Percentiles rank a stretch among this genome's conserved stretches.
Conservation (phyloP, 2,113 vertebrate genomes). For the Rousettus leschenaultii region DNA sequence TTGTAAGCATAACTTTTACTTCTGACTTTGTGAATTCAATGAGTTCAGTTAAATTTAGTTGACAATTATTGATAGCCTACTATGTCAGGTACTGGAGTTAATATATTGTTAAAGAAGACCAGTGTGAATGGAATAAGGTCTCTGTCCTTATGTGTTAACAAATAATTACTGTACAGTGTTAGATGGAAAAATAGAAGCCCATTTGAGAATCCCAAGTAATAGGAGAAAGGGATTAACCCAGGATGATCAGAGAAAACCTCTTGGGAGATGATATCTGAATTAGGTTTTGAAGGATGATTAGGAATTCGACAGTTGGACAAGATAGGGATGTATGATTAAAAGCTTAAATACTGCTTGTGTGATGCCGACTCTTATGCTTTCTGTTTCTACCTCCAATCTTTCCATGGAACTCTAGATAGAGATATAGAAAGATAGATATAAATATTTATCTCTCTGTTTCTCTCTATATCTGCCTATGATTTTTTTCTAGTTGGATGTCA, state of each 20-base stretch:
- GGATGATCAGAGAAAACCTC: neutral
- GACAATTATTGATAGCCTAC: neutral
- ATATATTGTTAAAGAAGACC: neutral
- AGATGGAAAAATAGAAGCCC: neutral
- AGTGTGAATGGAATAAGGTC: neutral
- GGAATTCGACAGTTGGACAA: neutral
- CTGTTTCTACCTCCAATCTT: neutral
- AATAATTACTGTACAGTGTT: neutral
- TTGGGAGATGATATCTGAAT: neutral
- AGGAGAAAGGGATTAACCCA: neutral
- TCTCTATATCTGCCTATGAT: neutral
- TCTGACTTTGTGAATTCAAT: constrained; percentile 32
- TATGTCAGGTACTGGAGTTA: neutral
- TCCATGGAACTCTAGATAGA: neutral
- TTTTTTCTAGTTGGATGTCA: constrained; percentile 47
- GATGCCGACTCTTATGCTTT: neutral
- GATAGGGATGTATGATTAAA: neutral
- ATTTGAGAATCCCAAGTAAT: neutral
- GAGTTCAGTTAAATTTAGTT: neutral
- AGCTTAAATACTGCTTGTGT: neutral
- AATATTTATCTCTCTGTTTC: neutral
- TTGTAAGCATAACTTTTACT: neutral
- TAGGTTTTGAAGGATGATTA: constrained; percentile 14
- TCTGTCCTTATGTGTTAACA: neutral
- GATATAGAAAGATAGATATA: neutral